Base-by-base conservation (phyloP, 1,140 invertebrate species). In the Zaprionus tsacasi region DNA sequence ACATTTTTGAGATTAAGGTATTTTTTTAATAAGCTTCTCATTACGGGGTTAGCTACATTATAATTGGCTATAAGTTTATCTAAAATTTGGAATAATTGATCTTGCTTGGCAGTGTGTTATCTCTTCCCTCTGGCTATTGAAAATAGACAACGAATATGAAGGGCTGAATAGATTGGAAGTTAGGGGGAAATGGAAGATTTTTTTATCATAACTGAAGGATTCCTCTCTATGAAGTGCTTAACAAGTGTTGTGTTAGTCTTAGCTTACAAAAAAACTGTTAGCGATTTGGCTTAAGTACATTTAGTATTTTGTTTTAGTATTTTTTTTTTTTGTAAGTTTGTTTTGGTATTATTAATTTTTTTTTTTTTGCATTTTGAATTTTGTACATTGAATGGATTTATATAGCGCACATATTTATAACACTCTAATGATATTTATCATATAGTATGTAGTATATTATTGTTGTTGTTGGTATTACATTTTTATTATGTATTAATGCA, bases 351-450 rank as follows among this genome's bases (percentile, higher is more conserved):
- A 21, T 21, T 21, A 21, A 21, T 21, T 21, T 21, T 77, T 48
- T 25, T 25, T 70, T 57, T 73, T 73, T 79, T 52, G 60, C 61
- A 77, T 73, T 73, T 73, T 48, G 56, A 64, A 64, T 67, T 85
- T 86, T 86, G 82, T 86, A 86, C 82, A 86, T 70, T 82, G 71
- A 86, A 86, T 86, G 76, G 76, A 86, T 81, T 79, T 70, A 52
- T 70, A 70, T 55, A 60, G 70, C 55, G 70, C 70, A 67, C 33
- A 55, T 74, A 74, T 61, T 33, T 57, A 40, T 50, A 74, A 70
- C 60, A 70, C 36, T 35, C 67, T 75, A 75, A 27, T 59, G 66
- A 75, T 70, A 59, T 45, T 59, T 59, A 67, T 57, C 52, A 40
- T 52, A n/a, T n/a, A n/a, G n/a, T n/a, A 50, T 63, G 15, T 57